Conservation (phyloP, 2,888 invertebrate species). For the Volucella bombylans region DNA sequence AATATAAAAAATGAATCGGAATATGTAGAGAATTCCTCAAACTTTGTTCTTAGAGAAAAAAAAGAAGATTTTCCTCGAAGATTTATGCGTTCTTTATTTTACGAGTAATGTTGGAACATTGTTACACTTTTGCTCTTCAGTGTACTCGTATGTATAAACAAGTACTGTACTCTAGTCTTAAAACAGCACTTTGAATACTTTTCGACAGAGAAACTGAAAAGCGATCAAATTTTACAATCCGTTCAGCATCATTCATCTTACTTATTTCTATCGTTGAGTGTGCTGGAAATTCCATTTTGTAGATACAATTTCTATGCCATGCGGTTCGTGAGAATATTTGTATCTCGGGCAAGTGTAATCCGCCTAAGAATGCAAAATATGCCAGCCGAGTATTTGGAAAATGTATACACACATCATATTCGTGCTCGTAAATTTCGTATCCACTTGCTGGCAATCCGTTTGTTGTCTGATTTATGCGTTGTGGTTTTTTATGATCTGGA, state of each 20-base stretch:
- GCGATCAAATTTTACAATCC: not conserved
- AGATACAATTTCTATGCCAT: not conserved
- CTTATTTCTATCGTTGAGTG: not conserved
- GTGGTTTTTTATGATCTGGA: slow-evolving; percentile 3
- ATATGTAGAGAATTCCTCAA: too few species aligned
- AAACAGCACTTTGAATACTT: not conserved
- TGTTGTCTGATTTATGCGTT: slow-evolving; percentile 28
- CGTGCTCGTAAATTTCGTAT: not conserved
- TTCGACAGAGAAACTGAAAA: not conserved
- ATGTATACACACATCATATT: slow-evolving; percentile 3
- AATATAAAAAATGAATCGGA: too few species aligned
- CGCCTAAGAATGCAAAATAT: slow-evolving; percentile 35
- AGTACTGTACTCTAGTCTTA: too few species aligned
- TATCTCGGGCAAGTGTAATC: slow-evolving; percentile 13
- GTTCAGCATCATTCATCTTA: slow-evolving; percentile 4
- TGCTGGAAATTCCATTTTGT: not conserved
- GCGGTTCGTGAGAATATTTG: slow-evolving; percentile 26
- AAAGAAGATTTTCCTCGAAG: too few species aligned
- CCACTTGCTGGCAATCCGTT: slow-evolving; percentile 15
- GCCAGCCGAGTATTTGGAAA: slow-evolving; percentile 16
- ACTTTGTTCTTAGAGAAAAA: too few species aligned
- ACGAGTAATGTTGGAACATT: too few species aligned
- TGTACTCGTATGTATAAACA: too few species aligned
- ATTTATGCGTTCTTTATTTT: too few species aligned
- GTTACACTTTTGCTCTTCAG: too few species aligned